A percentile compares a stretch with the other conserved stretches of the same genome.
Conservation (phyloP, 2,888 invertebrate species). For the Endomychus coccineus region DNA sequence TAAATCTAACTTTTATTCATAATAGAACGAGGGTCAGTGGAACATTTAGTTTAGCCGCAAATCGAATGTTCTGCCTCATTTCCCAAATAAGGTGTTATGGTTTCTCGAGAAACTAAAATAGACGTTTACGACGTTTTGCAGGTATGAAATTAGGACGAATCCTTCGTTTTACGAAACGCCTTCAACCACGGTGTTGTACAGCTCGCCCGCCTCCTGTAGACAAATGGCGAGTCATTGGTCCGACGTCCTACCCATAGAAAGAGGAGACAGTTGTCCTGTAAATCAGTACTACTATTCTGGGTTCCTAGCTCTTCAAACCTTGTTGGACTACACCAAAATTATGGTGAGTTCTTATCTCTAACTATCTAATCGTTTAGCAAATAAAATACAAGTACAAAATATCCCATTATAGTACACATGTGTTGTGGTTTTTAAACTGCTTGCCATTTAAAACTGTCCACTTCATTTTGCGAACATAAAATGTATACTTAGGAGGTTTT, state of each 20-base stretch:
- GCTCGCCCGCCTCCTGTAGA: slow-evolving; percentile 63
- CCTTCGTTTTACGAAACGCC: slow-evolving; percentile 60
- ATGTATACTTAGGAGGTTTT: too few relatives aligned
- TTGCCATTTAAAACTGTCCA: slow-evolving; percentile 6
- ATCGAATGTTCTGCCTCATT: too few relatives aligned
- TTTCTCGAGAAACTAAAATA: too few relatives aligned
- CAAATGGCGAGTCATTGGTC: slow-evolving; percentile 55
- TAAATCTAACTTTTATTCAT: too few relatives aligned
- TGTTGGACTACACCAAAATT: slow-evolving; percentile 66
- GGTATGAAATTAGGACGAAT: slow-evolving; percentile 68
- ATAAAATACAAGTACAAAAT: too few relatives aligned
- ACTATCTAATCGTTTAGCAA: too few relatives aligned
- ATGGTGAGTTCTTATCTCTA: slow-evolving; percentile 44
- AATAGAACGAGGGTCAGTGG: too few relatives aligned
- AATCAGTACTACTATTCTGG: slow-evolving; percentile 70
- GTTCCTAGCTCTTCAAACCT: slow-evolving; percentile 64
- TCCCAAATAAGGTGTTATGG: too few relatives aligned
- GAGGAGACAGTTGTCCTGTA: slow-evolving; percentile 65
- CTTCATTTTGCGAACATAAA: too few relatives aligned
- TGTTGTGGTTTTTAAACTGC: too few relatives aligned
- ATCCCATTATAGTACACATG: too few relatives aligned
- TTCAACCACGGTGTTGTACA: slow-evolving; percentile 56
- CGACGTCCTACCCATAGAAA: slow-evolving; percentile 59
- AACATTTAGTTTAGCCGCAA: too few relatives aligned
- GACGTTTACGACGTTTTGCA: slow-evolving; percentile 33